These are phyloP conservation scores for Mizuhopecten yessoensis DNA, from an alignment of 1,140 invertebrate species.

Conservation along the genomic window DNA sequence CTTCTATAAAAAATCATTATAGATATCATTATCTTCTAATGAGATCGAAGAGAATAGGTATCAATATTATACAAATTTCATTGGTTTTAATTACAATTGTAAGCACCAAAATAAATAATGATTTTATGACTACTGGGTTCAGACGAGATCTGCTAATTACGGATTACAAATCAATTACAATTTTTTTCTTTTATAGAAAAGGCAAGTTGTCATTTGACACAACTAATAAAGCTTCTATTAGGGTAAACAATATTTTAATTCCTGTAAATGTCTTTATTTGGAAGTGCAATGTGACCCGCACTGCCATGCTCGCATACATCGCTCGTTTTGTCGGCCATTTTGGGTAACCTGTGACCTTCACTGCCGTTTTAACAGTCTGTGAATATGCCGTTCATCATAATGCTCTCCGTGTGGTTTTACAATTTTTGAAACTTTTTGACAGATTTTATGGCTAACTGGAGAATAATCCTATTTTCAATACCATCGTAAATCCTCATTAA, in stretches of 20 bases:
- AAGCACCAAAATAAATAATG: no score
- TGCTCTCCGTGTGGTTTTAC: background rate
- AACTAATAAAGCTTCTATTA: background rate
- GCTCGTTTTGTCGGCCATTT: background rate
- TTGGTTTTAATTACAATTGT: no score
- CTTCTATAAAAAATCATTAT: no score
- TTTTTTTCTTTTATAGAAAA: constrained; percentile 9
- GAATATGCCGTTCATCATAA: background rate
- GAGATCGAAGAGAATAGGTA: no score
- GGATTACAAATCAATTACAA: constrained; percentile 16
- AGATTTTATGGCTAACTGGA: constrained; percentile 33
- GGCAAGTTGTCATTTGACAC: constrained; percentile 7
- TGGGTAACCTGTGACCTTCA: background rate
- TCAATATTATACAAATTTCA: no score
- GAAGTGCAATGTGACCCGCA: background rate
- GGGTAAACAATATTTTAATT: background rate
- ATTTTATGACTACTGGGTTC: background rate
- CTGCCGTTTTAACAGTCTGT: background rate
- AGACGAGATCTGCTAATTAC: background rate
- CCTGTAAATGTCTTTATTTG: background rate
- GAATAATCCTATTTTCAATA: constrained; percentile 12
- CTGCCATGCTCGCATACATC: background rate
- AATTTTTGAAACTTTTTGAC: constrained; percentile 39
- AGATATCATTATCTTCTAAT: no score
- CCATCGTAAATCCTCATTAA: constrained; percentile 28